A percentile compares a stretch with the other conserved stretches of the same genome.
Conservation (phyloP, 1,140 invertebrate species). For the Aphis craccivora region DNA sequence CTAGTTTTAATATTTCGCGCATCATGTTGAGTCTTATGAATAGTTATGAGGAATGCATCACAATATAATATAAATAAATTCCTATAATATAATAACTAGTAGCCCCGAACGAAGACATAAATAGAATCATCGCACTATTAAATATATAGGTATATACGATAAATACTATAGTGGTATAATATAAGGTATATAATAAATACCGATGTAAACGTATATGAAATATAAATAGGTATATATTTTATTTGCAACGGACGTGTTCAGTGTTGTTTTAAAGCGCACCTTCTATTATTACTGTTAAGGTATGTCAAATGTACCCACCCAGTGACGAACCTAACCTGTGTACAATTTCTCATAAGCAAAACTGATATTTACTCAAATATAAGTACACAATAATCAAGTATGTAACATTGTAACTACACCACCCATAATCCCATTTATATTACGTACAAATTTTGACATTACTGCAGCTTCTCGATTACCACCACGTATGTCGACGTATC, state of each 20-base stretch:
- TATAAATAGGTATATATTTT: not conserved
- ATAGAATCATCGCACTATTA: not conserved
- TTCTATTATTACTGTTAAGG: not conserved
- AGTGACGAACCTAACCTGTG: not conserved
- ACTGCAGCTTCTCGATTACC: not conserved
- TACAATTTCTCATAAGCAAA: not conserved
- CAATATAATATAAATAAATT: not conserved
- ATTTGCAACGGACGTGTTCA: not conserved
- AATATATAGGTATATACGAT: not conserved
- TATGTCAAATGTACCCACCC: not conserved
- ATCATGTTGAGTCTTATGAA: not conserved
- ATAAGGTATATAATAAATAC: too few relatives aligned
- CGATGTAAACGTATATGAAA: too few relatives aligned
- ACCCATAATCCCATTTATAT: not conserved
- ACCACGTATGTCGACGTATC: not conserved
- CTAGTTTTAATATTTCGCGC: not conserved
- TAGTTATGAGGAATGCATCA: not conserved
- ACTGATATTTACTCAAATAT: not conserved
- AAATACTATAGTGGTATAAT: too few relatives aligned
- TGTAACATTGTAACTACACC: not conserved
- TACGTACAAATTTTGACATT: not conserved
- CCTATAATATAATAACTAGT: not conserved
- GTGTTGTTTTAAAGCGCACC: not conserved
- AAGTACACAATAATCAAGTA: not conserved
- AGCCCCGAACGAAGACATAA: too few relatives aligned